A percentile compares a stretch with the other conserved stretches of the same genome.
These are phyloP conservation scores for Drosophila meridionalis DNA, from an alignment of 2,888 invertebrate species.

Conservation along the genomic window DNA sequence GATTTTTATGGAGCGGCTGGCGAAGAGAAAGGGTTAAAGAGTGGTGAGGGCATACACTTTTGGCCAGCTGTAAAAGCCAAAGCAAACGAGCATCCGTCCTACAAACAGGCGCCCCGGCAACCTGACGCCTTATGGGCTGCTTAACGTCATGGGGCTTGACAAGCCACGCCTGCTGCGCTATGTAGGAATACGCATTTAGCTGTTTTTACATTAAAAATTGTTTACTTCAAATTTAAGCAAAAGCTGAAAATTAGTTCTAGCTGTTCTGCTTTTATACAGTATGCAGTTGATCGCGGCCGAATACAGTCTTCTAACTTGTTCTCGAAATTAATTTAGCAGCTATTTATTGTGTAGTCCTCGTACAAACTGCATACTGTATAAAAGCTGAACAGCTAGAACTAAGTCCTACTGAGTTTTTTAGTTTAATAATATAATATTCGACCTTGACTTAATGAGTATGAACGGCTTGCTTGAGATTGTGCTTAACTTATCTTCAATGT, in stretches of 20 bases:
- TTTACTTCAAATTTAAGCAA: neutral
- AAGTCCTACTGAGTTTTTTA: no score
- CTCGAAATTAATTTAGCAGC: no score
- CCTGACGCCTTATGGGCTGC: constrained; percentile 1
- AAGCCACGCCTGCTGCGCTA: constrained; percentile 25
- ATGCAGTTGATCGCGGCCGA: no score
- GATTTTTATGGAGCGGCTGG: no score
- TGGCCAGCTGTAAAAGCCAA: neutral
- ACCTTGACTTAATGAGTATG: constrained; percentile 16
- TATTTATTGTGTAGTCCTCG: no score
- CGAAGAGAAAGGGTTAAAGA: neutral
- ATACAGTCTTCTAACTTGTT: no score
- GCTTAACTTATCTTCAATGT: constrained; percentile 46
- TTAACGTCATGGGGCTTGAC: constrained; percentile 6
- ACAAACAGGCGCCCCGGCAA: constrained; percentile 6
- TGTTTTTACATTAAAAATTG: neutral
- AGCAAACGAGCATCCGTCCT: constrained; percentile 26
- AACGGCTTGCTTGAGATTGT: constrained; percentile 20
- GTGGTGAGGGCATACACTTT: neutral
- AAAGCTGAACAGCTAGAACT: no score
- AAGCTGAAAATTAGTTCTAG: no score
- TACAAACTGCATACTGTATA: no score
- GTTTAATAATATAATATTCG: neutral
- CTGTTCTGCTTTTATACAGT: no score
- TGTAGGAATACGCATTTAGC: neutral